Base-by-base conservation (phyloP, 1,140 invertebrate genomes). In the Nebria ingens region DNA sequence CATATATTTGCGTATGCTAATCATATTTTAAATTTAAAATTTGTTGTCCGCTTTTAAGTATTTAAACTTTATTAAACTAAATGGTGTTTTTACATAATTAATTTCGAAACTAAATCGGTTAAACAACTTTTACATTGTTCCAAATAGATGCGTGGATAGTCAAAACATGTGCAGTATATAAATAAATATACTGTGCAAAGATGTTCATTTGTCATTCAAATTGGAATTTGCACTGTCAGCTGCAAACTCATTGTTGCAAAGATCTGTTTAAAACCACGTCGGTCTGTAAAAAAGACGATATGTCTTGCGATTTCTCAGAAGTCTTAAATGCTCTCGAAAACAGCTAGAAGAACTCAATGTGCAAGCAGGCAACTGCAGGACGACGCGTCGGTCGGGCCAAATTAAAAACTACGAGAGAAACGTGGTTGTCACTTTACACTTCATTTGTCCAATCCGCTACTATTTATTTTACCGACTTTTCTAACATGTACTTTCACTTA, bases 161-260 rank as follows among this genome's bases (percentile, higher is more conserved):
- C 25, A 34, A 34, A n/a, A 34, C 25, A 34, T 34, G n/a, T 34
- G 25, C n/a, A 34, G 6, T 6, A 9, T n/a, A 34, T 6, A 9
- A 9, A 34, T 34, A 34, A 34, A 34, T 34, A 34, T 34, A n/a
- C 25, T n/a, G n/a, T 6, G 25, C 25, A 34, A 34, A 34, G 40
- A 45, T 45, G 40, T 45, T 17, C 40, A 45, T 45, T 45, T 45
- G 40, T 45, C 40, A 45, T 45, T 45, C 9, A 45, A 45, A 45
- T 45, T 45, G 40, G 40, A 45, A 9, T 45, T 45, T 17, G 15
- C 4, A 3, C 40, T 45, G 40, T 45, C 40, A 45, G 40, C 17
- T 11, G 40, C 40, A 45, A 45, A 45, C 40, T 45, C 40, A 45
- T 45, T 45, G 40, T 45, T 45, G 40, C 17, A 45, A 45, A 45